Conservation (phyloP, 2,888 invertebrate genomes). For the Volucella bombylans region DNA sequence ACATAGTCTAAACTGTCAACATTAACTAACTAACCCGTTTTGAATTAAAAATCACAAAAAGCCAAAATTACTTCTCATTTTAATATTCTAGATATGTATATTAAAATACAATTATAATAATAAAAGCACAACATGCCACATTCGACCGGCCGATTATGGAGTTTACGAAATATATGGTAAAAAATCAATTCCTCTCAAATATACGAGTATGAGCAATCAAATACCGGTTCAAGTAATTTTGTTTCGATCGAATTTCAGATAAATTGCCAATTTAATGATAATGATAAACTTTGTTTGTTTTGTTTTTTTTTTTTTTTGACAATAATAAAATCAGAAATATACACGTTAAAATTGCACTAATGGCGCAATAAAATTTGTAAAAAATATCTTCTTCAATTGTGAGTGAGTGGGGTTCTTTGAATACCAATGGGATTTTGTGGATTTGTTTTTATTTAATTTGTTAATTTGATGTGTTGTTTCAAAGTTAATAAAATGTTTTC, state of each 20-base stretch:
- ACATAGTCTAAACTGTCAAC: not conserved
- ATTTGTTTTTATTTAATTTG: constrained; percentile 2
- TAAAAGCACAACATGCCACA: constrained; percentile 38
- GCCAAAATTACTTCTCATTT: not conserved
- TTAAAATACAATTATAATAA: constrained; percentile 48
- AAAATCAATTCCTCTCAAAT: constrained; percentile 15
- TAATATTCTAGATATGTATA: constrained; percentile 29
- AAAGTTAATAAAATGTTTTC: not conserved
- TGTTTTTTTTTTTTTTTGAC: not conserved
- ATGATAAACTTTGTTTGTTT: constrained; percentile 17
- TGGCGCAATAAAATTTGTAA: constrained; percentile 38
- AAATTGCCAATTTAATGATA: constrained; percentile 56
- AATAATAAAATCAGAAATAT: constrained; percentile 11
- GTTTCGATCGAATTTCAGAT: constrained; percentile 45
- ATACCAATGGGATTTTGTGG: constrained; percentile 4
- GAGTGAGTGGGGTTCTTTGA: constrained; percentile 8
- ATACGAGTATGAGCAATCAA: constrained; percentile 35
- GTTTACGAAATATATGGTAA: constrained; percentile 20
- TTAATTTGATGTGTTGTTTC: constrained; percentile 1
- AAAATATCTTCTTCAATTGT: constrained; percentile 8
- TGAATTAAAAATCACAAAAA: not conserved
- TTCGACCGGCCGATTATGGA: constrained; percentile 35
- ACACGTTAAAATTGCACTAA: constrained; percentile 32
- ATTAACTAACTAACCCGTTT: constrained; percentile 25
- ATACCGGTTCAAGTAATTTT: constrained; percentile 37